Evolutionary conservation across 53 echinoderm and acorn worm species (phyloP).

Genomic region (Antedon mediterranea): DNA sequence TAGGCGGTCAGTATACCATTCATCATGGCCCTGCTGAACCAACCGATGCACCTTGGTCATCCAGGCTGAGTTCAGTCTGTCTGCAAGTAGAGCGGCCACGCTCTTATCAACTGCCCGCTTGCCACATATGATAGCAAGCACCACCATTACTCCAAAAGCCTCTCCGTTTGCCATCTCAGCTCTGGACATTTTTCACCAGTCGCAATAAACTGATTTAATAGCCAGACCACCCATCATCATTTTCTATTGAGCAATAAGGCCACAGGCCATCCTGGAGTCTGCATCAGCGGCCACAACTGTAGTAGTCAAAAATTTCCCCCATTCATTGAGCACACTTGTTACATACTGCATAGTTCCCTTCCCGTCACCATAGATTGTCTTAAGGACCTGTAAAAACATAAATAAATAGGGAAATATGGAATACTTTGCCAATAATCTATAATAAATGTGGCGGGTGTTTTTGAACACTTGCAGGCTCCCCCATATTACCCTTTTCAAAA

Average conservation of each 20-base stretch:
- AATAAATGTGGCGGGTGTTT: too few species aligned
- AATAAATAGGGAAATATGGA: too few species aligned
- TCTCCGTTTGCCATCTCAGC: slow-evolving; percentile 10
- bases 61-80: too few species aligned
- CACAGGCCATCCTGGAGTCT: slow-evolving; percentile 23
- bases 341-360: slow-evolving; percentile 44
- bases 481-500: too few species aligned
- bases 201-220: too few species aligned
- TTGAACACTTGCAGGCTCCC: too few species aligned
- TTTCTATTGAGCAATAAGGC: slow-evolving; percentile 27
- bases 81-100: slow-evolving; percentile 14
- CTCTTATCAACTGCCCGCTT: slow-evolving; percentile 18
- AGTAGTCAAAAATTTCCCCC: slow-evolving; percentile 41
- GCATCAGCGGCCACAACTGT: slow-evolving; percentile 35
- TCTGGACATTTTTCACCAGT: too few species aligned
- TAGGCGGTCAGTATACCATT: slow-evolving; percentile 24
- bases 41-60: slow-evolving; percentile 32
- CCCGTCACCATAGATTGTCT: slow-evolving; percentile 42
- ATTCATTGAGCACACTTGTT: slow-evolving; percentile 43
- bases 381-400: too few species aligned
- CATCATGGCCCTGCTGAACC: slow-evolving; percentile 35
- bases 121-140: slow-evolving; percentile 25
- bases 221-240: too few species aligned
- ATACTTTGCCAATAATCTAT: too few species aligned
- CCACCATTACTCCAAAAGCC: slow-evolving; percentile 14